phyloP scores from a whole-genome alignment of 2,888 invertebrate genomes.

The Hirudinaria manillensis region DNA sequence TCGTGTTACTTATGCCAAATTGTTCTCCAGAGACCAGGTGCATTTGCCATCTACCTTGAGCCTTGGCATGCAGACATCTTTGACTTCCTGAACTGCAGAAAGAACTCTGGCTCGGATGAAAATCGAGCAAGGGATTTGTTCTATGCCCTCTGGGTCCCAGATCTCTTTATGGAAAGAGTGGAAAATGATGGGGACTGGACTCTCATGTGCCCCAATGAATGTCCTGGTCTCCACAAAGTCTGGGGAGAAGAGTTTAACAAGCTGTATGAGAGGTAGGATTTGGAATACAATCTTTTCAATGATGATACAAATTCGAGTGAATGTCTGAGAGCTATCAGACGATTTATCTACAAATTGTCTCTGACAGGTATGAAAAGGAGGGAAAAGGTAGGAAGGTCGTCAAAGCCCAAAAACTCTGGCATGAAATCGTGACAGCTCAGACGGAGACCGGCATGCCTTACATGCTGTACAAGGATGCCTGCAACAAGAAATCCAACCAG shows the following conservation, averaged over 20 bases:
- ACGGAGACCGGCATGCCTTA: constrained; percentile 97
- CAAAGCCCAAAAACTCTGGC: constrained; percentile 81
- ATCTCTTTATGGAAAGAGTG: constrained; percentile 82
- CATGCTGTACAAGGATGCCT: constrained; percentile 76
- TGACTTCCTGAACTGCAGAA: constrained; percentile 86
- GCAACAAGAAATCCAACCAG: constrained; percentile 94
- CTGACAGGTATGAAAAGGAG: constrained; percentile 66
- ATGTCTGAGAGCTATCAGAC: background rate
- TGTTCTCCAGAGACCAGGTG: constrained; percentile 72
- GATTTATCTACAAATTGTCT: too few species aligned
- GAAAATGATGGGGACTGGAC: constrained; percentile 80
- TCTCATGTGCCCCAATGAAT: constrained; percentile 91
- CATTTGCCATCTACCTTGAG: constrained; percentile 93
- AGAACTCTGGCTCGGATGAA: constrained; percentile 87
- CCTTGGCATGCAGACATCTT: constrained; percentile 98
- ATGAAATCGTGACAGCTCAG: constrained; percentile 85
- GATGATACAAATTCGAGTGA: background rate
- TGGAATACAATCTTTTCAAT: background rate
- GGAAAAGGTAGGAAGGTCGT: constrained; percentile 54
- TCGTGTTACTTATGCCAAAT: background rate
- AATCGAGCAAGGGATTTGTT: constrained; percentile 87
- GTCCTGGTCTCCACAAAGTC: constrained; percentile 79
- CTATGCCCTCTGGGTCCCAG: constrained; percentile 95
- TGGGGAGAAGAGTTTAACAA: constrained; percentile 92
- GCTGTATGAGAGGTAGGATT: constrained; percentile 67